Conservation (phyloP, 2,797 vertebrate genomes). For the Girardinus metallicus region DNA sequence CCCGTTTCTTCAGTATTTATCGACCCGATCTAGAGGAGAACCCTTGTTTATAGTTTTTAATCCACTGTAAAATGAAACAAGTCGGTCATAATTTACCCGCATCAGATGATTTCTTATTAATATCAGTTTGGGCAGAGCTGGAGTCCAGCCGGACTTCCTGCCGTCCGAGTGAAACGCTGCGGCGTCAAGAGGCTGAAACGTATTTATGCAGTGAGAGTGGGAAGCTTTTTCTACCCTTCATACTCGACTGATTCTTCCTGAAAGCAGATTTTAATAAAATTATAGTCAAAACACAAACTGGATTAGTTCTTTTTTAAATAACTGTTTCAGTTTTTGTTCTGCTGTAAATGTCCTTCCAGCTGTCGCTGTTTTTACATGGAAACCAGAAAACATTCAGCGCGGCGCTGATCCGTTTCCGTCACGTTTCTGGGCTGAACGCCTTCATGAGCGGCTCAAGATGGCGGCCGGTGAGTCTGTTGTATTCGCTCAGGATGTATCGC, state of each 20-base stretch:
- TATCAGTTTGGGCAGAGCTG: background rate
- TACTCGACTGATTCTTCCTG: constrained; percentile 73
- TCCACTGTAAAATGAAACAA: constrained; percentile 21
- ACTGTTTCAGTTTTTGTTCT: background rate
- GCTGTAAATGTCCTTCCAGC: background rate
- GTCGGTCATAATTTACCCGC: constrained; percentile 12
- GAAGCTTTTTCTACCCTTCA: constrained; percentile 76
- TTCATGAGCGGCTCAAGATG: constrained; percentile 85
- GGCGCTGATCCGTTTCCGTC: constrained; percentile 25
- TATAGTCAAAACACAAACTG: constrained; percentile 57
- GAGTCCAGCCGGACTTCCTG: background rate
- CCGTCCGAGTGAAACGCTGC: constrained; percentile 11
- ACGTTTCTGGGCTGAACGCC: constrained; percentile 60
- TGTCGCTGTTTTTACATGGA: background rate
- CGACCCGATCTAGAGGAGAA: constrained; percentile 5
- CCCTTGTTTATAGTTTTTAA: constrained; percentile 25
- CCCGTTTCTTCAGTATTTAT: constrained; percentile 33
- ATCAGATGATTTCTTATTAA: constrained; percentile 6
- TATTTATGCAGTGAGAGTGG: constrained; percentile 59
- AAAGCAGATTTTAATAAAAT: constrained; percentile 80
- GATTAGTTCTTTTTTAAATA: background rate
- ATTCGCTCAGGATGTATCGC: constrained; percentile 84
- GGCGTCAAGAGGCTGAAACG: constrained; percentile 43
- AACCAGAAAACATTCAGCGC: background rate
- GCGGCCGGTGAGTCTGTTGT: constrained; percentile 81